phyloP scores from a whole-genome alignment of 2,797 vertebrate species.

The Pangasius mekongensis region DNA sequence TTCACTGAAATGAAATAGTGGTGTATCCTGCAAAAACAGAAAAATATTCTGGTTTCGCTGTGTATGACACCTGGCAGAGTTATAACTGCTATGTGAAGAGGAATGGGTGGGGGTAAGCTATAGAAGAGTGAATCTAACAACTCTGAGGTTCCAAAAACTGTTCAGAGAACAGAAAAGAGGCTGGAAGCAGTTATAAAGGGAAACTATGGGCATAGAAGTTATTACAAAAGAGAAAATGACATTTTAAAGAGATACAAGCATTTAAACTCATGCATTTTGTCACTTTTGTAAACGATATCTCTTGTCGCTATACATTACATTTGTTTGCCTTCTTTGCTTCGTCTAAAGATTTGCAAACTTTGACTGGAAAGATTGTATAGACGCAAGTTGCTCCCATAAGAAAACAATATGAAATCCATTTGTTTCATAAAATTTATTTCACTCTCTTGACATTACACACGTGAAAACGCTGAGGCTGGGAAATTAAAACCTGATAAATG shows the following conservation, averaged over 20 bases:
- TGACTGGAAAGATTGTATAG: no score
- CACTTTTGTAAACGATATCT: not conserved
- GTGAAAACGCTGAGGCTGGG: slow-evolving; percentile 41
- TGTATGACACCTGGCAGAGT: not conserved
- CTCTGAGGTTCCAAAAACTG: not conserved
- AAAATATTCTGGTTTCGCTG: not conserved
- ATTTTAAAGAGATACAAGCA: not conserved
- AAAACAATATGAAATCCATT: not conserved
- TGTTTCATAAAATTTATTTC: not conserved
- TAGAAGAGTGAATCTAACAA: not conserved
- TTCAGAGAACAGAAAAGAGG: not conserved
- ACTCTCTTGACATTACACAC: not conserved
- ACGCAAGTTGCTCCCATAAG: not conserved
- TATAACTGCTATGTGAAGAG: not conserved
- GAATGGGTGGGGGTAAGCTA: not conserved
- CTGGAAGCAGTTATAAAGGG: not conserved
- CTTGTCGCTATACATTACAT: not conserved
- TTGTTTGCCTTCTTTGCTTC: not conserved
- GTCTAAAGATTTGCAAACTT: not conserved
- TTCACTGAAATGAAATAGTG: not conserved
- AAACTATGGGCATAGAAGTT: not conserved
- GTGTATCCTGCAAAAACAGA: not conserved
- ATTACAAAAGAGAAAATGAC: not conserved
- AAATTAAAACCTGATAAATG: slow-evolving; percentile 55
- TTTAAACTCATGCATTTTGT: not conserved